Percentiles rank a stretch among this genome's conserved stretches.
Evolutionary conservation across 2,888 invertebrate genomes (phyloP).

Genomic region (Oegoconia quadripuncta): DNA sequence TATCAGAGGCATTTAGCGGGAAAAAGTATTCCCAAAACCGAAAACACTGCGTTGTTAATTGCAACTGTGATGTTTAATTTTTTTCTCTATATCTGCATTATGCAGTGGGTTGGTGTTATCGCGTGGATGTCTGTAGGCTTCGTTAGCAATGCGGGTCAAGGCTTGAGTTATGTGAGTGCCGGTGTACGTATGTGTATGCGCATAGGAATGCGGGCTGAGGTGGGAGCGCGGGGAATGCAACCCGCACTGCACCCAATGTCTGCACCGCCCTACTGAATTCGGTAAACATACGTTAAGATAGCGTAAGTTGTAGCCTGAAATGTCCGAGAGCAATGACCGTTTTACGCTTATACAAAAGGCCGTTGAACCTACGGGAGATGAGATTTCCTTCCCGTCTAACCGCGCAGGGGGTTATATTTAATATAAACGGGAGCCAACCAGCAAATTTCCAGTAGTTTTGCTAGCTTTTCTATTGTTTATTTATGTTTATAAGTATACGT

Average conservation of each 20-base stretch:
- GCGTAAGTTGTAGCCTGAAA: not conserved
- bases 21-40: not conserved
- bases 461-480: slow-evolving; percentile 7
- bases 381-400: slow-evolving; percentile 7
- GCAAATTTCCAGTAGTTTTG: slow-evolving; percentile 18
- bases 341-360: slow-evolving; percentile 4
- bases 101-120: slow-evolving; percentile 30
- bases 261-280: not conserved
- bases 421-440: slow-evolving; percentile 11
- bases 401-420: slow-evolving; percentile 5
- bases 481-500: slow-evolving; percentile 7
- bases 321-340: not conserved
- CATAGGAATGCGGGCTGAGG: slow-evolving; percentile 34
- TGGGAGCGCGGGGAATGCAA: slow-evolving; percentile 20
- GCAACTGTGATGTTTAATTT: slow-evolving; percentile 4
- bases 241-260: not conserved
- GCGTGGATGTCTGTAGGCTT: slow-evolving; percentile 42
- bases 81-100: slow-evolving; percentile 5
- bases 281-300: slow-evolving; percentile 16
- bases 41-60: not conserved
- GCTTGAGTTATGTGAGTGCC: slow-evolving; percentile 54
- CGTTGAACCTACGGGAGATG: slow-evolving; percentile 5
- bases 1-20: not conserved
- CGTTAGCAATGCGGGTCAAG: slow-evolving; percentile 63
- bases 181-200: slow-evolving; percentile 35